These are phyloP conservation scores for Stratiomys singularior DNA, from an alignment of 2,888 invertebrate species.

Conservation along the genomic window DNA sequence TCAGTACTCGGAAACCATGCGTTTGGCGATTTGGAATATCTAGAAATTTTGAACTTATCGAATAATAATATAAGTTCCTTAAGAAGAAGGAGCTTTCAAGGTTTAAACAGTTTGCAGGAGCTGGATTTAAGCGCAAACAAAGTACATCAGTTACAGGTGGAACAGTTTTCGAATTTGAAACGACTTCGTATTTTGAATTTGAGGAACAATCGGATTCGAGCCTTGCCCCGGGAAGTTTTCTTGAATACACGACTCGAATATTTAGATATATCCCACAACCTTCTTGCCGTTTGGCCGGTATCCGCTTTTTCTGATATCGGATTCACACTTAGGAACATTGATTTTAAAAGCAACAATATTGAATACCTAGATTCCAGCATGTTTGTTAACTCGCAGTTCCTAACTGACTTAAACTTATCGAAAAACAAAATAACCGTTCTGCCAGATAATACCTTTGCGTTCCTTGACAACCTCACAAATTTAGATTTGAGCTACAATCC, in stretches of 20 bases:
- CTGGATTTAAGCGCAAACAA: conserved; percentile 82
- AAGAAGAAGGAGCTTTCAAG: conserved; percentile 80
- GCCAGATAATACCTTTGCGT: conserved; percentile 89
- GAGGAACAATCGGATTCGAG: conserved; percentile 76
- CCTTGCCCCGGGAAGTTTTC: conserved; percentile 81
- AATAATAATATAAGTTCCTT: conserved; percentile 79
- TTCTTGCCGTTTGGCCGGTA: conserved; percentile 82
- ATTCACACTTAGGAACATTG: conserved; percentile 80
- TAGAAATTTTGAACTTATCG: conserved; percentile 80
- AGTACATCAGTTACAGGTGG: conserved; percentile 79
- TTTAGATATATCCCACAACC: conserved; percentile 82
- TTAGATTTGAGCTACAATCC: conserved; percentile 84
- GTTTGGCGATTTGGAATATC: conserved; percentile 75
- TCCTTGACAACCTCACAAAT: conserved; percentile 79
- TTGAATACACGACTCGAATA: conserved; percentile 83
- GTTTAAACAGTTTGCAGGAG: conserved; percentile 78
- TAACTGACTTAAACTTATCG: conserved; percentile 80
- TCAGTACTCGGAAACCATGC: conserved; percentile 76
- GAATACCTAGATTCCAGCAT: conserved; percentile 90
- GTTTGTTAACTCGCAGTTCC: conserved; percentile 83
- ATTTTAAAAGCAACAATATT: conserved; percentile 81
- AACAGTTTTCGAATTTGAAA: conserved; percentile 81
- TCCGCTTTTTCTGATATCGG: conserved; percentile 82
- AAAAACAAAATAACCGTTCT: conserved; percentile 84
- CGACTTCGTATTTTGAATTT: conserved; percentile 79